Evolutionary conservation across 2,113 vertebrate genomes (phyloP).

Genomic region (Ibidorhyncha struthersii): DNA sequence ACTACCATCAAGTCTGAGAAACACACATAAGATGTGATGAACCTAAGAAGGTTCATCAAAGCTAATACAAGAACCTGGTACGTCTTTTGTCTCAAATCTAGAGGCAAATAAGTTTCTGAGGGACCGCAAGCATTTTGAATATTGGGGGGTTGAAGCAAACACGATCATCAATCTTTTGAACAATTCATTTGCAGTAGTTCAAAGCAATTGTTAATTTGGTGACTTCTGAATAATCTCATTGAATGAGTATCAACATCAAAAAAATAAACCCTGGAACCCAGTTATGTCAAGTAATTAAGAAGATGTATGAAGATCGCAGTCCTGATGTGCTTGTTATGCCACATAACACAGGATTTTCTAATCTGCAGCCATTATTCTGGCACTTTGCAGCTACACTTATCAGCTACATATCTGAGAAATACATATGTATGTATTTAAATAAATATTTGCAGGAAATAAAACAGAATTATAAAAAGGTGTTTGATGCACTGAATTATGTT

Average conservation of each 20-base stretch:
- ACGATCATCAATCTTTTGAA: neutral
- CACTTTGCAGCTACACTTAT: neutral
- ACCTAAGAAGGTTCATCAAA: neutral
- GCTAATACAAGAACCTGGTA: rapidly evolving
- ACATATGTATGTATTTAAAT: neutral
- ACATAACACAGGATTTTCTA: neutral
- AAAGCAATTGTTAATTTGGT: neutral
- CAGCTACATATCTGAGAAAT: neutral
- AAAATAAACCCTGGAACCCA: neutral
- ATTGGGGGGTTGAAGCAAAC: neutral
- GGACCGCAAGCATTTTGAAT: neutral
- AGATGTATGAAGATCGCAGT: neutral
- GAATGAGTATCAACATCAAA: neutral
- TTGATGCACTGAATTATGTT: neutral
- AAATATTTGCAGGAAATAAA: neutral
- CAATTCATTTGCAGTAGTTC: neutral
- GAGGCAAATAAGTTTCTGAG: neutral
- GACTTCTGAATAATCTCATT: neutral
- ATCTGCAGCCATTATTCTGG: neutral
- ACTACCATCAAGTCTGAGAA: neutral
- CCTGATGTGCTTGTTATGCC: neutral
- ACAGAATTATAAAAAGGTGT: rapidly evolving
- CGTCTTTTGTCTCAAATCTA: neutral
- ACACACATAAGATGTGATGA: too few species aligned
- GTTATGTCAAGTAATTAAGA: neutral